Conservation (phyloP, 2,888 invertebrate species). For the Lasioglossum pauxillum region DNA sequence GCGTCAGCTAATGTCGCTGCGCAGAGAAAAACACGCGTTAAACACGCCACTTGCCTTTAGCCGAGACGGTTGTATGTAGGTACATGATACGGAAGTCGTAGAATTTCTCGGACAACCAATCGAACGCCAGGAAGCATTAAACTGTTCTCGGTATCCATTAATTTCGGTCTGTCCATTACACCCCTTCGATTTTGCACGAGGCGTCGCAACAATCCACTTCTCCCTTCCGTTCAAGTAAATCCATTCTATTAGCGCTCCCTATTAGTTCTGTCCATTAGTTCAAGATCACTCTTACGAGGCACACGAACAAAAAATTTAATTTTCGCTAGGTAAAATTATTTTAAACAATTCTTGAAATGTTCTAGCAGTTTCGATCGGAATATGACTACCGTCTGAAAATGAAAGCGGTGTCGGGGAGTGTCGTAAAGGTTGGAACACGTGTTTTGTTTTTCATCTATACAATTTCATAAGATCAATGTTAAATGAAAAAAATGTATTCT, state of each 20-base stretch:
- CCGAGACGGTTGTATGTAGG: slow-evolving; percentile 38
- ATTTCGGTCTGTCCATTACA: slow-evolving; percentile 73
- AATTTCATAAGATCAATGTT: too few species aligned
- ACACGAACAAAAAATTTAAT: background rate
- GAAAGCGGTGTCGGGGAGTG: too few species aligned
- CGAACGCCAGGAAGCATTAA: slow-evolving; percentile 70
- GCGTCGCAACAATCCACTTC: slow-evolving; percentile 22
- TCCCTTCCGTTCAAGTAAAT: slow-evolving; percentile 39
- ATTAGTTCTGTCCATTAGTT: slow-evolving; percentile 5
- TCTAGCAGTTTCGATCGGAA: too few species aligned
- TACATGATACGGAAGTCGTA: slow-evolving; percentile 29
- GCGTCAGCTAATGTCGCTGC: slow-evolving; percentile 13
- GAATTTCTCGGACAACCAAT: slow-evolving; percentile 38
- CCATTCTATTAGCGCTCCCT: slow-evolving; percentile 33
- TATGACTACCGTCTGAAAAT: too few species aligned
- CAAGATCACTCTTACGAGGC: slow-evolving; percentile 1
- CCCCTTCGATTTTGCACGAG: slow-evolving; percentile 53
- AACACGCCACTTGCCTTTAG: slow-evolving; percentile 52
- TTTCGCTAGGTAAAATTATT: background rate
- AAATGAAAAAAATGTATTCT: too few species aligned
- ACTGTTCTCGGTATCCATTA: slow-evolving; percentile 72
- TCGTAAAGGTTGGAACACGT: too few species aligned
- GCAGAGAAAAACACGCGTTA: slow-evolving; percentile 35
- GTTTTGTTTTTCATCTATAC: too few species aligned
- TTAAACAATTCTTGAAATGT: too few species aligned